A percentile compares a stretch with the other conserved stretches of the same genome.
phyloP scores from a whole-genome alignment of 2,113 vertebrate genomes.

The Ursus arctos region DNA sequence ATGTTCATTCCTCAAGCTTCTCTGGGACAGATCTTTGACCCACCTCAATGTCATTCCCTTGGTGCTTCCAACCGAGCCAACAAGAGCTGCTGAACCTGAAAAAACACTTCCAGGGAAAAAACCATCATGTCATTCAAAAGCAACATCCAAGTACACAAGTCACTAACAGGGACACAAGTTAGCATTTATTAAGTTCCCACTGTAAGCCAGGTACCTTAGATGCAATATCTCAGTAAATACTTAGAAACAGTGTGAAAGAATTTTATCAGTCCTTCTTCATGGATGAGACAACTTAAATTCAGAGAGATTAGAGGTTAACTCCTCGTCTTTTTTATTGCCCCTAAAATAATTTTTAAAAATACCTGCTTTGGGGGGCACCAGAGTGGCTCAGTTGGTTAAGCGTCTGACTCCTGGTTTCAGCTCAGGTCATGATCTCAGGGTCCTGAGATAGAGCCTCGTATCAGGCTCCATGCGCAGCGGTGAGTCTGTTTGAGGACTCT shows the following conservation, averaged over 20 bases:
- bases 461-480: background rate
- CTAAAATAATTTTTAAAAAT: slow-evolving; percentile 10
- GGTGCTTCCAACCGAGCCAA: background rate
- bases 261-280: background rate
- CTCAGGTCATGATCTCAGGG: background rate
- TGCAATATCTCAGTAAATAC: background rate
- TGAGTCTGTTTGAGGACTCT: background rate
- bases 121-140: background rate
- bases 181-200: background rate
- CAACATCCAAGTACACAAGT: background rate
- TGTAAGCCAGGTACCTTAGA: background rate
- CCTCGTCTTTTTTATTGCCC: background rate
- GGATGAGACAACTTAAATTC: background rate
- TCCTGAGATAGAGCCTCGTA: rapidly evolving
- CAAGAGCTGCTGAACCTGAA: background rate
- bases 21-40: background rate
- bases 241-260: background rate
- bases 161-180: background rate
- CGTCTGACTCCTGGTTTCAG: background rate
- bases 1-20: background rate
- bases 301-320: background rate
- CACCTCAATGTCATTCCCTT: background rate
- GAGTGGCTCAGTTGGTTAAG: background rate
- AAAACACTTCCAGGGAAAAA: background rate
- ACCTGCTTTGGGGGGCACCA: background rate